Evolutionary conservation across 2,888 invertebrate genomes (phyloP).

Genomic region (Andricus curvator): DNA sequence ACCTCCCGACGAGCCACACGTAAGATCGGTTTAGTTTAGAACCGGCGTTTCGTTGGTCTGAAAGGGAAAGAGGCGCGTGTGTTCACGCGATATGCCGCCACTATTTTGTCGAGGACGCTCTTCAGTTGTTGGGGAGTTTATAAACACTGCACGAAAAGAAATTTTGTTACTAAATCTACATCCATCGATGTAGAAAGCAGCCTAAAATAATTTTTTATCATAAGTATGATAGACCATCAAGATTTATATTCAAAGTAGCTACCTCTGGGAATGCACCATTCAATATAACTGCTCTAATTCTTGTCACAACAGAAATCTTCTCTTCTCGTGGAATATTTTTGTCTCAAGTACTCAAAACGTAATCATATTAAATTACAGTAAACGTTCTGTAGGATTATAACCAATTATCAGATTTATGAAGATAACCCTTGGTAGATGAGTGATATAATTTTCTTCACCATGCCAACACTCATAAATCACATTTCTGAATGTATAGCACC

Average conservation of each 20-base stretch:
- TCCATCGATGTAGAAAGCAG: background rate
- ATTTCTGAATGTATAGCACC: background rate
- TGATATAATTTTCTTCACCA: no score
- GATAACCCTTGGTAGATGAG: no score
- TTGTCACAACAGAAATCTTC: background rate
- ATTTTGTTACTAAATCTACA: constrained; percentile 9
- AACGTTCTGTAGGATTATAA: no score
- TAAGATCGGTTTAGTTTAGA: constrained; percentile 29
- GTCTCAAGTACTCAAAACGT: background rate
- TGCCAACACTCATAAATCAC: background rate
- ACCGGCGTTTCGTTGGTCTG: background rate
- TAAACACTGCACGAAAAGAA: constrained; percentile 13
- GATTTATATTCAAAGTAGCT: background rate
- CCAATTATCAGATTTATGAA: no score
- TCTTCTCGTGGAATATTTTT: background rate
- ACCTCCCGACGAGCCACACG: constrained; percentile 33
- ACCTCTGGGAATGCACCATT: background rate
- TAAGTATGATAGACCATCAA: background rate
- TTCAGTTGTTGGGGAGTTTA: constrained; percentile 9
- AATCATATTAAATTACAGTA: no score
- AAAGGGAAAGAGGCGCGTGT: constrained; percentile 36
- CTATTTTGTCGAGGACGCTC: constrained; percentile 18
- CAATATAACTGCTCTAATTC: background rate
- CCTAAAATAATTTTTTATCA: background rate
- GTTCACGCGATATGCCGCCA: constrained; percentile 41